Evolutionary conservation across 1,140 invertebrate species (phyloP).

Genomic region (Drosophila rufa): DNA sequence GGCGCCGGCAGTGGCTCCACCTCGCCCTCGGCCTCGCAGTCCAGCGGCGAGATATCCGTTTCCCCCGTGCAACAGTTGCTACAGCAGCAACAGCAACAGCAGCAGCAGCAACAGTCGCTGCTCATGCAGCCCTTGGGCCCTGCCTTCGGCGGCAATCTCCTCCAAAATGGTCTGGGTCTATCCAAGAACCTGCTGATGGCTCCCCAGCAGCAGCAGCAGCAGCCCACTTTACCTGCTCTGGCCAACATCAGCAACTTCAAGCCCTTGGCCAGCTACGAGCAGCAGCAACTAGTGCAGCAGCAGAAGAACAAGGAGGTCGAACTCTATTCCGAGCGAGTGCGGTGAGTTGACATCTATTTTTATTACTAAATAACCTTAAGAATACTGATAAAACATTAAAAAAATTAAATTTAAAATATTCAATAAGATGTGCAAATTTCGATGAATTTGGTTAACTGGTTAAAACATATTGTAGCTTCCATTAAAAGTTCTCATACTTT

Average conservation of each 20-base stretch:
- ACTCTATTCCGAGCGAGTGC: slow-evolving; percentile 91
- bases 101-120: slow-evolving; percentile 54
- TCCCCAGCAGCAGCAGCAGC: slow-evolving; percentile 23
- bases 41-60: slow-evolving; percentile 90
- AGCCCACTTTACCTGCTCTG: slow-evolving; percentile 54
- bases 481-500: background rate
- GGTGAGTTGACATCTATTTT: slow-evolving; percentile 87
- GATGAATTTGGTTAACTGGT: too few relatives aligned
- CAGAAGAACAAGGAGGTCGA: slow-evolving; percentile 89
- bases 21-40: slow-evolving; percentile 89
- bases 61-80: slow-evolving; percentile 88
- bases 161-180: slow-evolving; percentile 58
- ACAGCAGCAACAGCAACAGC: slow-evolving; percentile 46
- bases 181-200: slow-evolving; percentile 55
- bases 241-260: slow-evolving; percentile 74
- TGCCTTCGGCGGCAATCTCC: slow-evolving; percentile 26
- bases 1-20: slow-evolving; percentile 88
- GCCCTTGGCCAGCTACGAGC: slow-evolving; percentile 87
- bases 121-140: slow-evolving; percentile 37
- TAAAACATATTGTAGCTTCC: too few relatives aligned
- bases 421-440: too few relatives aligned
- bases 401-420: too few relatives aligned
- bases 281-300: slow-evolving; percentile 83
- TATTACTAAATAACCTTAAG: background rate
- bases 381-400: background rate